Conservation (phyloP, 2,113 vertebrate genomes). For the Bujurquina vittata region DNA sequence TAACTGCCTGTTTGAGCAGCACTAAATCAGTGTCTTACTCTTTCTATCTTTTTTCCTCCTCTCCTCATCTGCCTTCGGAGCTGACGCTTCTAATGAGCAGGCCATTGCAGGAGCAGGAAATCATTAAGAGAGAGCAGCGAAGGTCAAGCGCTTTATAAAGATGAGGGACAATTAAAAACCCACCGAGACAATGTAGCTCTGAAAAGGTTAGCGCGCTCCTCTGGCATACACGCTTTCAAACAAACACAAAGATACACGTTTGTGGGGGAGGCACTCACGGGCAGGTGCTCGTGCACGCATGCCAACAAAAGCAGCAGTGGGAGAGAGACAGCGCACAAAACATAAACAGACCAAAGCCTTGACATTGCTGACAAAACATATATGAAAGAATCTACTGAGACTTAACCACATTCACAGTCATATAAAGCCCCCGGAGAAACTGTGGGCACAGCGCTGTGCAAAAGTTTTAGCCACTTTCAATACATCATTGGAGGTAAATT, state of each 20-base stretch:
- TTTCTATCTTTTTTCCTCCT: not conserved
- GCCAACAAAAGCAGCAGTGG: not conserved
- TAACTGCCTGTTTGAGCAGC: constrained; percentile 36
- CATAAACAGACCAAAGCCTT: not conserved
- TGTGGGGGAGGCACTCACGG: constrained; percentile 1
- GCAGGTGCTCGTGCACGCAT: not conserved
- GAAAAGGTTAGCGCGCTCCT: constrained; percentile 56
- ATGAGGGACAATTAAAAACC: constrained; percentile 67
- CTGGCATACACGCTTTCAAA: not conserved
- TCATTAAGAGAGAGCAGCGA: constrained; percentile 66
- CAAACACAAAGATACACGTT: not conserved
- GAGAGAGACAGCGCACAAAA: not conserved
- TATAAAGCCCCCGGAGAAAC: not conserved
- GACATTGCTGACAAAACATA: not conserved
- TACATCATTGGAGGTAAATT: accelerated
- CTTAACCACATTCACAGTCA: not conserved
- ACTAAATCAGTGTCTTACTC: constrained; percentile 2
- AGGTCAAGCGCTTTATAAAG: constrained; percentile 72
- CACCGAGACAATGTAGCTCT: constrained; percentile 51
- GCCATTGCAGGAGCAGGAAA: constrained; percentile 58
- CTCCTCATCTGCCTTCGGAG: constrained; percentile 8
- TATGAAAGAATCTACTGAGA: not conserved
- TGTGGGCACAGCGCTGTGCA: not conserved
- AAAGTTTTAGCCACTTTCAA: not conserved
- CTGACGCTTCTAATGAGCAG: constrained; percentile 54